A percentile compares a stretch with the other conserved stretches of the same genome.
phyloP scores from a whole-genome alignment of 2,113 vertebrate species.

The Gadus macrocephalus region DNA sequence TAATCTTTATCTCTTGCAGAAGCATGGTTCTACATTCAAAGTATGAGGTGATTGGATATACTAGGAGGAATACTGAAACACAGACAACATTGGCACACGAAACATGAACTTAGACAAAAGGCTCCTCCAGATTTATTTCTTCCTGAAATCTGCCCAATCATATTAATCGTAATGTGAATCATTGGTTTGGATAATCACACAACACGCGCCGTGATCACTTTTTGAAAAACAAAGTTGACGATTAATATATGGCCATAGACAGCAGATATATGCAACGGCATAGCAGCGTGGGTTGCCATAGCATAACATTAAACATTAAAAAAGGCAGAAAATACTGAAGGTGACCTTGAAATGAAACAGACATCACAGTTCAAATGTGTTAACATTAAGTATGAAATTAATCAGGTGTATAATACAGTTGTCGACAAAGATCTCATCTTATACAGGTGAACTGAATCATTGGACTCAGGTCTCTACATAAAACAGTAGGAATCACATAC shows the following conservation, averaged over 20 bases:
- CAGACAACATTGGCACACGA: constrained; percentile 19
- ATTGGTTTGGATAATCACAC: no score
- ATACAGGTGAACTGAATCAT: background rate
- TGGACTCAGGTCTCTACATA: background rate
- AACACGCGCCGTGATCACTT: constrained; percentile 1
- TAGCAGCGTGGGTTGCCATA: background rate
- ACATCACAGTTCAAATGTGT: no score
- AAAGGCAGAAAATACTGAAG: no score
- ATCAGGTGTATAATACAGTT: background rate
- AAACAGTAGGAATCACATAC: constrained; percentile 39
- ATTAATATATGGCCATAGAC: constrained; percentile 28
- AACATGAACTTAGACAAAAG: constrained; percentile 19
- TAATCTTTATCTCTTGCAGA: constrained; percentile 32
- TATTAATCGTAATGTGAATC: no score
- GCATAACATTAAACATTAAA: no score
- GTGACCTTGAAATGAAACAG: no score
- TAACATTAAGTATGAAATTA: no score
- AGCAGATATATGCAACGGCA: background rate
- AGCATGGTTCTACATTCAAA: constrained; percentile 16
- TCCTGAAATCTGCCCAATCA: no score
- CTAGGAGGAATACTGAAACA: constrained; percentile 40
- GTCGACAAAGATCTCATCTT: background rate
- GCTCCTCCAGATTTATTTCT: no score
- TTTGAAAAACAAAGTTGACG: background rate
- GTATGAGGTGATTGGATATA: constrained; percentile 45